Base-by-base conservation (phyloP, 2,113 vertebrate species). In the Ceyx margarethae region DNA sequence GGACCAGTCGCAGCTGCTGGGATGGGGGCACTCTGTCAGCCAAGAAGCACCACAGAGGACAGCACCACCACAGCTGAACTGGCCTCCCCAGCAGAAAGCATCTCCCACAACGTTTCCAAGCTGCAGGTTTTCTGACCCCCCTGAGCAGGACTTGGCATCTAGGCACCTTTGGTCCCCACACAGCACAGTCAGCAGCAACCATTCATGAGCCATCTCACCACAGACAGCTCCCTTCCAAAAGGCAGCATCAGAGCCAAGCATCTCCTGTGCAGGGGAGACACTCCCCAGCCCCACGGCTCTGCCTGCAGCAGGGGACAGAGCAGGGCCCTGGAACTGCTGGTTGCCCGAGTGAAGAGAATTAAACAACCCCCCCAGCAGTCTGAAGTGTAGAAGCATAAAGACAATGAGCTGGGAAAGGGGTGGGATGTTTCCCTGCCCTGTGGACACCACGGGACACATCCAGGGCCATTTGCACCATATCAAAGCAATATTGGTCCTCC, bases 391-490 rank as follows among this genome's bases (percentile, higher is more conserved):
- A 29, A 60, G 21, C 3, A 0, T 51, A 50, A 50, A 81, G 54
- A 54, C 5, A n/a, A 33, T 26, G 4, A 4, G 40, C 11, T 50
- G 66, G 22, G 67, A 61, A 72, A 42, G 64, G 46, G 43, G 37
- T 2, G 23, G 62, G 43, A 14, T 35, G 13, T 14, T 31, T 9
- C 50, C 26, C 37, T 0, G 6, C 51, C 46, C 57, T 58, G 57
- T 4, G 4, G 51, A 35, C 5, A 17, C 29, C 3, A 37, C 0
- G 5, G n/a, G 46, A 50, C 31, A 20, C 2, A 0, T 5, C 19
- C 2, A 29, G 40, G 60, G n/a, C 29, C 15, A 8, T 25, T 3
- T 12, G 54, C 48, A 60, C 19, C 1, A 5, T 7, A 73, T 3
- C 66, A 78, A 64, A 53, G 37, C 42, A 21, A 54, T 15, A 21